A percentile compares a stretch with the other conserved stretches of the same genome.
phyloP scores from a whole-genome alignment of 2,113 vertebrate species.

The Neopipo cinnamomea region DNA sequence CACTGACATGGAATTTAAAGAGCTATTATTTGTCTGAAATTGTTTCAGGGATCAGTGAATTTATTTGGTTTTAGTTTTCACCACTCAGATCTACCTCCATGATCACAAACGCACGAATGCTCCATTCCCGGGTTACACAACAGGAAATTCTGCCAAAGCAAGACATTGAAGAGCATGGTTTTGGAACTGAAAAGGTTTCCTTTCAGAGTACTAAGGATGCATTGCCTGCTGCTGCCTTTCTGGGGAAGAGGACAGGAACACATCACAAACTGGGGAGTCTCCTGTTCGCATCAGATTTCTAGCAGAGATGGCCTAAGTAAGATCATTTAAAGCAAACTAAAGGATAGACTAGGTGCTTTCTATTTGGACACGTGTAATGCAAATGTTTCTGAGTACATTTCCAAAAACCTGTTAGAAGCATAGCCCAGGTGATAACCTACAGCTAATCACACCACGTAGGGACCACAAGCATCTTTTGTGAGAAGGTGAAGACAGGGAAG shows the following conservation, averaged over 20 bases:
- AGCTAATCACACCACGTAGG: background rate
- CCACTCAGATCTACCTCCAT: too few relatives aligned
- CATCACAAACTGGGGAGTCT: background rate
- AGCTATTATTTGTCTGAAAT: background rate
- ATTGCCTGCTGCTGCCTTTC: background rate
- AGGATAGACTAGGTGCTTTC: background rate
- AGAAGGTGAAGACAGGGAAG: background rate
- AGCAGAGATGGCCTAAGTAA: background rate
- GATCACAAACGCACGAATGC: accelerated
- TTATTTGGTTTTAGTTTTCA: background rate
- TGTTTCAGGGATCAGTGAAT: background rate
- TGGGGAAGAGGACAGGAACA: background rate
- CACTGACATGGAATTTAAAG: background rate
- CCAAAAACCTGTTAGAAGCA: background rate
- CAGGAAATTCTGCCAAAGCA: background rate
- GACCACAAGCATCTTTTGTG: background rate
- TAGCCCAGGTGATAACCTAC: background rate
- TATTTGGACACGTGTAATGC: background rate
- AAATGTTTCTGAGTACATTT: background rate
- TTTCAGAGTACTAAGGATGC: background rate
- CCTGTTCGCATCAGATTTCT: background rate
- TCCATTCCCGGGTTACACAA: background rate
- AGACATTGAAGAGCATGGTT: accelerated
- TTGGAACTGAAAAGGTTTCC: background rate
- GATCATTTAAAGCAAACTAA: background rate